Percentiles rank a stretch among this genome's conserved stretches.
phyloP scores from a whole-genome alignment of 2,888 invertebrate species.

The Orchesellides sinensis region DNA sequence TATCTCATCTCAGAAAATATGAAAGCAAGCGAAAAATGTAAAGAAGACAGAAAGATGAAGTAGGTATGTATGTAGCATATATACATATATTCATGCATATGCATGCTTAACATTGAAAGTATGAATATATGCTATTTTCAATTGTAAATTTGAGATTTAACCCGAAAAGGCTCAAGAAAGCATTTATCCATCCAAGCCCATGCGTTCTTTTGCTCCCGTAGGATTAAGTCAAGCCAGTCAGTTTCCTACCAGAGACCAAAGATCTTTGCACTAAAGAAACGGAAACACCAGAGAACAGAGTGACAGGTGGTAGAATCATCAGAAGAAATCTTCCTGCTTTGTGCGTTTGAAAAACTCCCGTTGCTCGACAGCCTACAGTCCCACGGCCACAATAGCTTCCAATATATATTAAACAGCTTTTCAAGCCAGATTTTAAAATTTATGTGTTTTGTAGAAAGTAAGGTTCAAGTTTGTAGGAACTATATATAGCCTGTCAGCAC shows the following conservation, averaged over 20 bases:
- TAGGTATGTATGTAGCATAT: neutral
- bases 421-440: neutral
- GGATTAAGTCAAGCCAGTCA: constrained; percentile 49
- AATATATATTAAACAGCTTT: neutral
- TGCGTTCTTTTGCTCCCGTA: constrained; percentile 20
- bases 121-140: constrained; percentile 32
- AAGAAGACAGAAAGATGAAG: constrained; percentile 20
- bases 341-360: neutral
- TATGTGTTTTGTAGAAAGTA: too few species aligned
- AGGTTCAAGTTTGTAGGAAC: too few species aligned
- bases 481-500: too few species aligned
- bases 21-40: constrained; percentile 57
- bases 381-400: neutral
- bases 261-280: constrained; percentile 17
- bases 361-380: neutral
- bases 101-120: neutral
- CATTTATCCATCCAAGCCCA: constrained; percentile 34
- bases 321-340: constrained; percentile 66
- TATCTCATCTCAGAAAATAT: constrained; percentile 60
- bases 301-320: constrained; percentile 72
- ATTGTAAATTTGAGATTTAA: constrained; percentile 63
- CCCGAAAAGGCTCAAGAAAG: constrained; percentile 45
- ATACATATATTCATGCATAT: neutral
- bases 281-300: constrained; percentile 51
- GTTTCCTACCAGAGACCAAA: constrained; percentile 5